phyloP scores from a whole-genome alignment of 2,113 vertebrate species.

The Eurypyga helias region DNA sequence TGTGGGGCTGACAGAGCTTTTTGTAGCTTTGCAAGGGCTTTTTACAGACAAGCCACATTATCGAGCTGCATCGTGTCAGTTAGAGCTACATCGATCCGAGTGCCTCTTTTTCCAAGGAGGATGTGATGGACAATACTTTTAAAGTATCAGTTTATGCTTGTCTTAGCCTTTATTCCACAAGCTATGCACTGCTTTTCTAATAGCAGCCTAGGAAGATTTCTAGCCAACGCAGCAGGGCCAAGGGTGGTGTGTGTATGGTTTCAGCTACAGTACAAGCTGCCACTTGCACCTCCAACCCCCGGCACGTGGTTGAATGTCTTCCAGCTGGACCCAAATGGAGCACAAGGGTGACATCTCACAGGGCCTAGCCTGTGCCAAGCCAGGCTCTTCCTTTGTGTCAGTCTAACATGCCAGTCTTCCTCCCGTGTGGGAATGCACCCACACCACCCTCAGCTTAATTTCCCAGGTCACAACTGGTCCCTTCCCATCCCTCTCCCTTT shows the following conservation, averaged over 20 bases:
- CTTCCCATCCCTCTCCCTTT: neutral
- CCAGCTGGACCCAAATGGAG: accelerated
- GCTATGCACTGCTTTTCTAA: neutral
- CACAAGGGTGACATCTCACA: neutral
- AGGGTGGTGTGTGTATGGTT: neutral
- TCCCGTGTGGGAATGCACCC: accelerated
- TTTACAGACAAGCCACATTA: neutral
- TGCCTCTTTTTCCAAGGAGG: neutral
- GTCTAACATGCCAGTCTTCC: neutral
- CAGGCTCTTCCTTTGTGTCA: neutral
- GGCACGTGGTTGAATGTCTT: accelerated
- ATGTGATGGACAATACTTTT: neutral
- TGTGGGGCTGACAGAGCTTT: neutral
- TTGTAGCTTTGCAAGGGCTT: neutral
- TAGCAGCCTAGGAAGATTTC: neutral
- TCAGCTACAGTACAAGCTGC: neutral
- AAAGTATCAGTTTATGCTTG: neutral
- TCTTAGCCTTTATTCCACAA: neutral
- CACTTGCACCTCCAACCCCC: neutral
- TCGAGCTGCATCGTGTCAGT: neutral
- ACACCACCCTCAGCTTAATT: neutral
- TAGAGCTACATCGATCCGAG: accelerated
- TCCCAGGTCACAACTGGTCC: accelerated
- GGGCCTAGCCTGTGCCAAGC: neutral
- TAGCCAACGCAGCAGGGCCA: neutral